Percentiles rank a stretch among this genome's conserved stretches.
Conservation (phyloP, 2,888 invertebrate species). For the Barypeithes pellucidus region DNA sequence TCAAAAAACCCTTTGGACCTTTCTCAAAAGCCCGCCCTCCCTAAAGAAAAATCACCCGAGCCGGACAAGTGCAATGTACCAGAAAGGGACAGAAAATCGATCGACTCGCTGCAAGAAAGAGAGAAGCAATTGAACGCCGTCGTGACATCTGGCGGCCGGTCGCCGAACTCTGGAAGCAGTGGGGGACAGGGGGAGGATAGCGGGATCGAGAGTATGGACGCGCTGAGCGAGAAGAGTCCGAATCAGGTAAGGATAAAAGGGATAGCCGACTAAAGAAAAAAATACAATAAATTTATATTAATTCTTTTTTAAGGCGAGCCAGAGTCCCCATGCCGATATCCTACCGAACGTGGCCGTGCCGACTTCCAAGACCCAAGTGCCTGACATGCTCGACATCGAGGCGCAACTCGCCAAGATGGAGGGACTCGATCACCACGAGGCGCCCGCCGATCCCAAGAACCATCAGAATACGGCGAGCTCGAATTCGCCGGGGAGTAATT, state of each 20-base stretch:
- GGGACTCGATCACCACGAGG: constrained; percentile 65
- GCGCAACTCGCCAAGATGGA: constrained; percentile 82
- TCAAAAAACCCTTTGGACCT: constrained; percentile 54
- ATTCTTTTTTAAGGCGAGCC: constrained; percentile 81
- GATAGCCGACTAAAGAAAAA: too few relatives aligned
- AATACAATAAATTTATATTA: too few relatives aligned
- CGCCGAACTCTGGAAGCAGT: constrained; percentile 66
- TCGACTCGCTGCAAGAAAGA: constrained; percentile 54
- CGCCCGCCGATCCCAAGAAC: constrained; percentile 14
- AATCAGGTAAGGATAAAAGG: constrained; percentile 57
- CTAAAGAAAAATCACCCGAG: constrained; percentile 67
- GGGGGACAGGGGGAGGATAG: constrained; percentile 86
- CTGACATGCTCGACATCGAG: constrained; percentile 79
- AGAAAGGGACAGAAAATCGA: constrained; percentile 64
- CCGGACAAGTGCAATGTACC: constrained; percentile 66
- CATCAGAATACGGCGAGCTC: constrained; percentile 7
- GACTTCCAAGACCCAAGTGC: constrained; percentile 66
- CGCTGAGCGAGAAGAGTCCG: constrained; percentile 86
- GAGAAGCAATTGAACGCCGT: constrained; percentile 56
- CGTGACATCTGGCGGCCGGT: constrained; percentile 61
- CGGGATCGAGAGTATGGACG: constrained; percentile 95
- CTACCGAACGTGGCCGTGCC: constrained; percentile 55
- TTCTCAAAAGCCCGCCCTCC: constrained; percentile 36
- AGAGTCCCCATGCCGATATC: constrained; percentile 75
- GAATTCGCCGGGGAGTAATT: constrained; percentile 19